Evolutionary conservation across 2,888 invertebrate genomes (phyloP), one percentile per base, ranked within the genome.

Genomic region (Listrodromus nycthemerus): DNA sequence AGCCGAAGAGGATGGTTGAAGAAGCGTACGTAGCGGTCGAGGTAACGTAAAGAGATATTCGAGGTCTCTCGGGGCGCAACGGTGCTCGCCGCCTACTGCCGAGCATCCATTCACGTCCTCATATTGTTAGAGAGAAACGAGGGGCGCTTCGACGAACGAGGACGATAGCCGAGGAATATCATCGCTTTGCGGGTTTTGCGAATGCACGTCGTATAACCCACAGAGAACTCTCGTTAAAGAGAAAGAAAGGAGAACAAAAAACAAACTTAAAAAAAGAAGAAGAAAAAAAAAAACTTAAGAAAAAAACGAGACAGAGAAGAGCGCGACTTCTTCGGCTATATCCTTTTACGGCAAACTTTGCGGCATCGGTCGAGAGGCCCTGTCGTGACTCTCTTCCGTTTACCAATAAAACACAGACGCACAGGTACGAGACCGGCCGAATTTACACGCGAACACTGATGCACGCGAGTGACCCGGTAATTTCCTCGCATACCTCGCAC

Each of bases 331-430:
- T 50, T 58, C 66, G 61, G 55, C 80, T 84, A 87, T 85, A 86
- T 84, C 88, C 87, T 88, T 88, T 85, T 88, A 87, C 84, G 87
- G 88, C 85, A 83, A 86, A 82, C 83, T 80, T 67, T 61, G 50
- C 70, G 66, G 80, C 75, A 77, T 84, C 84, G 75, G 33, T 71
- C 80, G 79, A 74, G 61, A 77, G 79, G 77, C 67, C 82, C 75
- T 80, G 74, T 71, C 78, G 58, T 69, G 69, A 69, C 67, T 73
- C 71, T 71, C 65, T 52, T 76, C 73, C 65, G 33, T 69, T 82
- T 73, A 82, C 75, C 75, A 76, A 69, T 41, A 73, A 66, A 55
- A 61, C 55, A 73, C 55, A 66, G 52, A 61, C 58, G 65, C 50
- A 78, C 55, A 69, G 30, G 37, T 58, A 74, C 50, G 19, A 19